Evolutionary conservation across 1,140 invertebrate genomes (phyloP).

Genomic region (Cyphomyrmex costatus): DNA sequence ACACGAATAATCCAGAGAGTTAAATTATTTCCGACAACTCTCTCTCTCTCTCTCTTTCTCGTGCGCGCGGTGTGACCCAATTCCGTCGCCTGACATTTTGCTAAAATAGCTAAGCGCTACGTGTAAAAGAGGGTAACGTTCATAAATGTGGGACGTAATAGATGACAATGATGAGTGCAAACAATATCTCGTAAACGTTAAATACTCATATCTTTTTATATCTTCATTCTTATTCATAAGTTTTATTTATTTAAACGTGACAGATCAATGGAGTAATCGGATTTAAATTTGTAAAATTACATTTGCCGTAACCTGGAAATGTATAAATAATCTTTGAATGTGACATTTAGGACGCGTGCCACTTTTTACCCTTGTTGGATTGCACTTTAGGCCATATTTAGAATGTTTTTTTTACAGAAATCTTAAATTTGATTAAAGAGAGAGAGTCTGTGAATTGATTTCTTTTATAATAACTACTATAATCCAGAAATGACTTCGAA

Average conservation of each 20-base stretch:
- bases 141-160: constrained; percentile 12
- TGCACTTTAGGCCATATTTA: not conserved
- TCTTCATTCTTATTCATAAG: not conserved
- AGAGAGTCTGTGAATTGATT: not conserved
- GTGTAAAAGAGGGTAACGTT: not conserved
- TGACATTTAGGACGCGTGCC: not conserved
- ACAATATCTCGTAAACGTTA: not conserved
- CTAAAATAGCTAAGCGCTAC: constrained; percentile 43
- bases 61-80: constrained; percentile 23
- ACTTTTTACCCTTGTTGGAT: not conserved
- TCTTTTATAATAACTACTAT: not conserved
- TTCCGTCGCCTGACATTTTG: constrained; percentile 54
- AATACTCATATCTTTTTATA: not conserved
- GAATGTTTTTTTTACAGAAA: not conserved
- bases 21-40: constrained; percentile 60
- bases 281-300: not conserved
- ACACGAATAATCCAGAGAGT: constrained; percentile 51
- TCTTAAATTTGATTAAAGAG: not conserved
- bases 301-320: not conserved
- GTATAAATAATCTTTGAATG: not conserved
- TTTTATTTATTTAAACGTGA: not conserved
- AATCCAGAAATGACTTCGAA: not conserved
- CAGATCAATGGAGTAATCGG: not conserved
- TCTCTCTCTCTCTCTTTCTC: too few relatives aligned
- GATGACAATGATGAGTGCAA: constrained; percentile 37